phyloP scores from a whole-genome alignment of 2,797 vertebrate genomes.

The Lagocephalus sceleratus region DNA sequence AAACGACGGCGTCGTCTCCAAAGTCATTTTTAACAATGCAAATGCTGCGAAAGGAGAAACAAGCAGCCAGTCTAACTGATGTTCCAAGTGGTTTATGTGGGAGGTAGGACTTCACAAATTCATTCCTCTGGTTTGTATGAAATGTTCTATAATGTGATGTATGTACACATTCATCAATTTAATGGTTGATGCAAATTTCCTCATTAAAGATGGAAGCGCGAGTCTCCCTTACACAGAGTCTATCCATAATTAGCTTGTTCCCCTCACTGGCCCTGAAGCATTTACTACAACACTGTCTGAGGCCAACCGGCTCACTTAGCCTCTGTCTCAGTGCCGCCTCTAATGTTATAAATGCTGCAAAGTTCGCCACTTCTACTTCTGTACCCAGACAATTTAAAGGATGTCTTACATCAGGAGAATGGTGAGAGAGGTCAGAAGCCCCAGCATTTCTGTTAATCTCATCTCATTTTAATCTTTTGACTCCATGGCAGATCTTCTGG shows the following conservation, averaged over 20 bases:
- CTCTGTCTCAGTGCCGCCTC: conserved; percentile 19
- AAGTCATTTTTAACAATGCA: conserved; percentile 33
- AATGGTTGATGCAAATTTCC: conserved; percentile 94
- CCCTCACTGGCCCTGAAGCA: conserved; percentile 58
- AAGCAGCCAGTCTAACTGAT: conserved; percentile 32
- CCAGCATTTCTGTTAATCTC: too few species aligned
- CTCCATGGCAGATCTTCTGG: too few species aligned
- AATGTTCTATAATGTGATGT: conserved; percentile 65
- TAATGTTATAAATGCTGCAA: conserved; percentile 32
- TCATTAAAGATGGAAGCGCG: conserved; percentile 82
- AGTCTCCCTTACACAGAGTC: conserved; percentile 60
- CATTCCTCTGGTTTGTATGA: conserved; percentile 56
- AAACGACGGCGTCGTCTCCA: conserved; percentile 20
- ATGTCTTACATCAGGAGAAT: conserved; percentile 15
- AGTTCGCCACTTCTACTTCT: conserved; percentile 24
- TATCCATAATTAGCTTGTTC: conserved; percentile 67
- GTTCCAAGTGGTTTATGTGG: conserved; percentile 41
- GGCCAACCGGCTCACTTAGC: conserved; percentile 57
- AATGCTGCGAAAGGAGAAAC: conserved; percentile 19
- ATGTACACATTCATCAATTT: conserved; percentile 82
- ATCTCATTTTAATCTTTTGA: too few species aligned
- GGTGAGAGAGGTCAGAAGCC: background rate
- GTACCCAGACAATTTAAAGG: conserved; percentile 17
- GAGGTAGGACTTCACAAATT: conserved; percentile 59
- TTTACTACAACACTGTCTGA: conserved; percentile 57